Evolutionary conservation across 2,888 invertebrate species (phyloP), one percentile per base, ranked within the genome.

Genomic region (Tuta absoluta): DNA sequence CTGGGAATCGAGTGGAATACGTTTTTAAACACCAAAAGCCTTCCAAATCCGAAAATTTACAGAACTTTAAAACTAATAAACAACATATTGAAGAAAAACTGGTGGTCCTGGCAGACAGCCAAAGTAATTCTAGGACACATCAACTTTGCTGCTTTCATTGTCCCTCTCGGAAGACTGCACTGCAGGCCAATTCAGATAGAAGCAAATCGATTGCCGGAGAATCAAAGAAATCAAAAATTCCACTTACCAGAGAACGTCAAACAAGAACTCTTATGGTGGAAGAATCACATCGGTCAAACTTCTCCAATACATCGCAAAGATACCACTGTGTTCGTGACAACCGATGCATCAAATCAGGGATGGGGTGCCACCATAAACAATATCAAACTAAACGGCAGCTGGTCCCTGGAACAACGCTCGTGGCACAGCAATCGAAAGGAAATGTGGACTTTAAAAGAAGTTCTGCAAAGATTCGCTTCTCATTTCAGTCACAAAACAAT

Each of bases 1-100:
- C 58, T 71, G 10, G 69, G 69, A 1, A 56, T 70, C 4, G 28
- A n/a, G 12, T 70, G 71, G 71, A 33, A 70, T 45, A 71, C 71
- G 21, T 10, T 10, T 0, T 7, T 11, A 14, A 69, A 69, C 53
- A 49, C 23, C n/a, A 70, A 69, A 62, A 12, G 41, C 0, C 61
- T 70, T 17, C 60, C 68, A 17, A 37, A 11, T 38, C 28, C 4
- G 33, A 61, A 65, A 23, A 62, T 33, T 12, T n/a, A 56, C n/a
- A 65, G 37, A 63, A 57, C 12, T 49, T 37, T 14, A 61, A 21
- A 17, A 3, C 37, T 65, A 53, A 28, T 23, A 62, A 21, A 62
- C 51, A 37, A 38, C 38, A 62, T 37, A 1, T 17, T 62, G 5
- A 12, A 51, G 37, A 62, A 48, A 24, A 8, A 38, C 28, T 17